Percentiles rank a stretch among this genome's conserved stretches.
Conservation (phyloP, 1,140 invertebrate genomes). For the Sminthurinus signatus region DNA sequence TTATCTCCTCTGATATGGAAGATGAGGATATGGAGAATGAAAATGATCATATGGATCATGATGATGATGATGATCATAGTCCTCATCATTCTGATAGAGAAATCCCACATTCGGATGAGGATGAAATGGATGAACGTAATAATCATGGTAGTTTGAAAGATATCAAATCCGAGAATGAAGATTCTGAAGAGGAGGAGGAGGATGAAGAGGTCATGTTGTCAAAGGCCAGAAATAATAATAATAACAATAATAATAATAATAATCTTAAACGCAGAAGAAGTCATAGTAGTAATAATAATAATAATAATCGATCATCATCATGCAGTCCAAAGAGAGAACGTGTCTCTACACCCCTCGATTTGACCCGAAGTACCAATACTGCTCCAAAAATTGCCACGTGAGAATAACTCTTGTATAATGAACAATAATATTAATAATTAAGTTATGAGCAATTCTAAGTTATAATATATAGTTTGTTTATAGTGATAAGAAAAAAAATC, state of each 20-base stretch:
- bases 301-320: too few relatives aligned
- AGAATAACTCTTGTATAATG: background rate
- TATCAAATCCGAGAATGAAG: conserved; percentile 18
- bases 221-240: background rate
- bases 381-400: conserved; percentile 35
- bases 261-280: background rate
- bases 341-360: conserved; percentile 36
- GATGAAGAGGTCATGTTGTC: conserved; percentile 16
- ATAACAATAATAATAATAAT: conserved; percentile 12
- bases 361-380: conserved; percentile 29
- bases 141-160: conserved; percentile 18
- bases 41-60: too few relatives aligned
- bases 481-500: background rate
- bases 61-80: conserved; percentile 14
- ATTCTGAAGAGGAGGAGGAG: conserved; percentile 33
- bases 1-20: conserved; percentile 1
- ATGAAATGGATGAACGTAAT: background rate
- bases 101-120: background rate
- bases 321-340: conserved; percentile 32
- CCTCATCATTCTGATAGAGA: conserved; percentile 21
- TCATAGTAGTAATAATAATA: conserved; percentile 4
- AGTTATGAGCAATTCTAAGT: background rate
- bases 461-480: background rate
- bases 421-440: background rate
- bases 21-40: conserved; percentile 17